Evolutionary conservation across 2,113 vertebrate species (phyloP).

Genomic region (Todiramphus chloris): DNA sequence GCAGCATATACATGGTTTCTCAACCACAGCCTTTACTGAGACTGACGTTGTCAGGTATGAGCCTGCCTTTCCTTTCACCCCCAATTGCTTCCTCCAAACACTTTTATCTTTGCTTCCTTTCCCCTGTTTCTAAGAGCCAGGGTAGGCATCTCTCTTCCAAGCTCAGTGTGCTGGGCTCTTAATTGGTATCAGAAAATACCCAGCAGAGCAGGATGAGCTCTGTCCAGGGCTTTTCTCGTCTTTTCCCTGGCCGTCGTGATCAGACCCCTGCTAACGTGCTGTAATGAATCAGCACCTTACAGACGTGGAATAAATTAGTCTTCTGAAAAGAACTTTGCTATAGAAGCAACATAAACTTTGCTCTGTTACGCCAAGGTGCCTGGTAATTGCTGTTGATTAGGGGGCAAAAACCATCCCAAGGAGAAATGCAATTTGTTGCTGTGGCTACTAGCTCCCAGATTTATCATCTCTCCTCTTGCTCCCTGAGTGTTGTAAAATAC

Average conservation of each 20-base stretch:
- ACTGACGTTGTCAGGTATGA: background rate
- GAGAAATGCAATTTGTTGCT: slow-evolving; percentile 69
- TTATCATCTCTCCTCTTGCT: slow-evolving; percentile 50
- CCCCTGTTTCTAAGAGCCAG: background rate
- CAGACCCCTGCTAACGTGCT: background rate
- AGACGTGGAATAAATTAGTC: slow-evolving; percentile 41
- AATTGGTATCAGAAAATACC: background rate
- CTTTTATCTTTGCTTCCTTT: background rate
- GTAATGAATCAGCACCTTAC: slow-evolving; percentile 57
- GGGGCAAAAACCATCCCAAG: slow-evolving; percentile 8
- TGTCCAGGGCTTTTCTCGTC: background rate
- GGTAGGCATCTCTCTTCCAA: background rate
- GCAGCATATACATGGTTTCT: background rate
- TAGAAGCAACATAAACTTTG: slow-evolving; percentile 30
- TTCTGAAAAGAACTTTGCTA: slow-evolving; percentile 22
- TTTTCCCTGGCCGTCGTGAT: background rate
- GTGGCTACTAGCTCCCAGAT: slow-evolving; percentile 62
- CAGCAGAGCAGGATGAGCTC: background rate
- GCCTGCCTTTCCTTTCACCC: background rate
- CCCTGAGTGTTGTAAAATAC: slow-evolving; percentile 34
- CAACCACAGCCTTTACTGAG: background rate
- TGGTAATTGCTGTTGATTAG: slow-evolving; percentile 52
- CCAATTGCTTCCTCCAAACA: background rate
- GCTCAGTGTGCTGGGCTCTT: background rate
- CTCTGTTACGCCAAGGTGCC: slow-evolving; percentile 47